These are phyloP conservation scores for Galbula dea DNA, from an alignment of 2,113 vertebrate genomes.

Conservation along the genomic window DNA sequence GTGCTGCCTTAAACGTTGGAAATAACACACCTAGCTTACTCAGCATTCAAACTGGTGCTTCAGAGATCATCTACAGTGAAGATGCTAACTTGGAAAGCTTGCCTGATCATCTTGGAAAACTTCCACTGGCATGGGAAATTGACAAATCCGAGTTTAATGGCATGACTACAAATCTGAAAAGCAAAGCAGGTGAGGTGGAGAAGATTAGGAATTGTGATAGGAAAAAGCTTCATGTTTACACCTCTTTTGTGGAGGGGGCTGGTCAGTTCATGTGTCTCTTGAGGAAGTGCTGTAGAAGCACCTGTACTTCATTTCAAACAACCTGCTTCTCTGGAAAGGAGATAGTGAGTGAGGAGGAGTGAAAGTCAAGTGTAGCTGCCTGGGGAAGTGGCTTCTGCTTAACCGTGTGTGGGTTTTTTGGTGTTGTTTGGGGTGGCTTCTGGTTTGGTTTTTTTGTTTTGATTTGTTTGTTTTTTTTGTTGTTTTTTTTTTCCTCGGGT, in stretches of 20 bases:
- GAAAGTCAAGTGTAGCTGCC: not conserved
- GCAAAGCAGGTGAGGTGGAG: slow-evolving; percentile 81
- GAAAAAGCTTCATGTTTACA: not conserved
- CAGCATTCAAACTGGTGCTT: slow-evolving; percentile 64
- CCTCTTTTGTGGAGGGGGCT: not conserved
- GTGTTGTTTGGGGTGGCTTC: not conserved
- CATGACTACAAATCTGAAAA: slow-evolving; percentile 78
- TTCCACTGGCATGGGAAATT: slow-evolving; percentile 94
- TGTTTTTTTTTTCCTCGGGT: not conserved
- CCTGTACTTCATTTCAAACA: not conserved
- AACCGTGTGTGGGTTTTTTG: not conserved
- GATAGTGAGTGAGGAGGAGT: not conserved
- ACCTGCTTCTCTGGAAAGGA: accelerated
- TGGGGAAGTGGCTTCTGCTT: not conserved
- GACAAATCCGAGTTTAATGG: slow-evolving; percentile 92
- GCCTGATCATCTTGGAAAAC: slow-evolving; percentile 76
- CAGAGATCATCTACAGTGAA: slow-evolving; percentile 75
- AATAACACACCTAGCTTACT: slow-evolving; percentile 71
- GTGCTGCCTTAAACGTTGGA: slow-evolving; percentile 65
- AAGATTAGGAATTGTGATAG: not conserved
- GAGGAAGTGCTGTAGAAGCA: not conserved
- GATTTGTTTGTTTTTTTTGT: not conserved
- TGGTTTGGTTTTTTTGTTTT: not conserved
- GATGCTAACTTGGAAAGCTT: slow-evolving; percentile 82
- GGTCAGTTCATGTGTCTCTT: accelerated